Base-by-base conservation (phyloP, 2,113 vertebrate species). In the human (Homo sapiens) region DNA sequence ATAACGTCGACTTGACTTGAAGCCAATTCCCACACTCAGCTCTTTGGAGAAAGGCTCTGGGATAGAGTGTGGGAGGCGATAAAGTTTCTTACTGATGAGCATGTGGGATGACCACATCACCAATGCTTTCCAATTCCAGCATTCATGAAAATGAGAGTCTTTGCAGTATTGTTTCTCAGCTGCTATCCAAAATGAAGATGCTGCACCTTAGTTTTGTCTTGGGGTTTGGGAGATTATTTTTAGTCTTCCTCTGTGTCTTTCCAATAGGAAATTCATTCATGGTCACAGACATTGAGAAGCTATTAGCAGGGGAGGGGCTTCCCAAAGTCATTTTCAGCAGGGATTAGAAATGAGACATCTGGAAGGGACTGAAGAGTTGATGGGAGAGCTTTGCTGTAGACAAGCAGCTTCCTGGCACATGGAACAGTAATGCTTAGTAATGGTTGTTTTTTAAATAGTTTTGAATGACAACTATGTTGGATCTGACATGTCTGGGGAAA, bases 21-120 rank as follows among this genome's bases (percentile, higher is more conserved):
- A 95, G 97, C 97, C 97, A 98, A 93, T 98, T 98, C 97, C 97
- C 97, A 98, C 96, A 97, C 97, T 94, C 75, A 81, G 91, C 75
- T 98, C 96, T 75, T 59, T 78, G 90, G 92, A 95, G 96, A 97
- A 80, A 96, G 94, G 52, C 97, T 97, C 93, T 93, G 72, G 93
- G 90, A 95, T 93, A 82, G 85, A 73, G 90, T 93, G 98, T 97
- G 78, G 97, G 98, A 97, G 96, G 97, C 73, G 82, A 96, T 81
- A 90, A 98, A 97, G 96, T 95, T 89, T 97, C 94, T 94, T 61
- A 50, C 92, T 96, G 95, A 93, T 91, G 96, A 91, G 78, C 45
- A 61, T 89, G 95, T 98, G 98, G 96, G 97, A 97, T 97, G 97
- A 97, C 96, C 95, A 97, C 89, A 90, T 95, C 95, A 83, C 93